Conservation (phyloP, 2,797 vertebrate genomes). For the Eulemur coronatus region DNA sequence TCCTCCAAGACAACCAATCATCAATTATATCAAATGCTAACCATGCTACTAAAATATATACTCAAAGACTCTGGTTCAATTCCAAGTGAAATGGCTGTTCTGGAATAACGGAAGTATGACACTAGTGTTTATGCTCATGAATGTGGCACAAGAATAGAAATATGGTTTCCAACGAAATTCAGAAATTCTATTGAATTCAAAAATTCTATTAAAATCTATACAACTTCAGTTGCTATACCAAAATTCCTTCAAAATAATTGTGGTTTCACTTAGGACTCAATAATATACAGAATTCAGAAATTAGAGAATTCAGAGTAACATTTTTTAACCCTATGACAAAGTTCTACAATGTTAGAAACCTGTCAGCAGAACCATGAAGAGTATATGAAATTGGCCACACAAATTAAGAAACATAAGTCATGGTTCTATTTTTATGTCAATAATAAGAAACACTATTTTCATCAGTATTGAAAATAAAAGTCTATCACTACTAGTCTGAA, state of each 20-base stretch:
- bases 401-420: constrained; percentile 13
- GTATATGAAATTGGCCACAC: background rate
- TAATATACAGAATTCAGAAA: constrained; percentile 21
- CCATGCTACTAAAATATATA: constrained; percentile 48
- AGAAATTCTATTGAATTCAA: background rate
- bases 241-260: constrained; percentile 53
- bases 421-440: constrained; percentile 30
- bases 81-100: background rate
- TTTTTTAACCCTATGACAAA: background rate
- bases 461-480: constrained; percentile 27
- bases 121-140: constrained; percentile 7
- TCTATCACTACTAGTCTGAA: background rate
- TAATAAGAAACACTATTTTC: constrained; percentile 17
- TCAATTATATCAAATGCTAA: constrained; percentile 37
- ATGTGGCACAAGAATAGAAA: constrained; percentile 25
- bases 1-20: constrained; percentile 65
- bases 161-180: constrained; percentile 37
- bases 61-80: constrained; percentile 20
- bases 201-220: background rate
- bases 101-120: constrained; percentile 34
- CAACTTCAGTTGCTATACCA: constrained; percentile 34
- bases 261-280: constrained; percentile 20
- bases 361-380: constrained; percentile 9
- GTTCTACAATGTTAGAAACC: constrained; percentile 8
- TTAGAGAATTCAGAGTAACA: constrained; percentile 31